phyloP scores from a whole-genome alignment of 2,888 invertebrate genomes.

The Ophion ellenae region DNA sequence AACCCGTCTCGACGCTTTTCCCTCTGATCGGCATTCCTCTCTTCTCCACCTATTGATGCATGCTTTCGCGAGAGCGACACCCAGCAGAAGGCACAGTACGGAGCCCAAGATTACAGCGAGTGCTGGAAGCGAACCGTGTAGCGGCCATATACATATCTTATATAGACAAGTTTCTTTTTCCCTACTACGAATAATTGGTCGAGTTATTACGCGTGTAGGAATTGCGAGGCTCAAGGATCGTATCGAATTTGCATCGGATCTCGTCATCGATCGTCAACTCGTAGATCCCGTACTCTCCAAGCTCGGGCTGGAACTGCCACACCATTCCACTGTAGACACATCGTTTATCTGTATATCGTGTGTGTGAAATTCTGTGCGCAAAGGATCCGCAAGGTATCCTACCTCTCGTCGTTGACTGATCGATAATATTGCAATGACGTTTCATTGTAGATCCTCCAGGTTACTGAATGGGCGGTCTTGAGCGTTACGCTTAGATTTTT shows the following conservation, averaged over 20 bases:
- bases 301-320: conserved; percentile 86
- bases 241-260: conserved; percentile 85
- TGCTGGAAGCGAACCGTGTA: conserved; percentile 69
- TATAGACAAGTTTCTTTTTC: conserved; percentile 24
- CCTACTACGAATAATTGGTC: neutral
- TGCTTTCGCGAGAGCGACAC: conserved; percentile 68
- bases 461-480: conserved; percentile 85
- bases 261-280: conserved; percentile 85
- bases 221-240: conserved; percentile 88
- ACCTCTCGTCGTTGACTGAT: conserved; percentile 80
- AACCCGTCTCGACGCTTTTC: conserved; percentile 75
- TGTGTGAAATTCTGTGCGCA: neutral
- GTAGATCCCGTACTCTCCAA: conserved; percentile 91
- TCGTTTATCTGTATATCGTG: neutral
- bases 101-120: conserved; percentile 73
- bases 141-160: neutral
- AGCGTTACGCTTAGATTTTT: conserved; percentile 83
- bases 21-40: conserved; percentile 41
- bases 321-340: conserved; percentile 84
- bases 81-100: conserved; percentile 69
- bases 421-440: conserved; percentile 84
- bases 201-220: conserved; percentile 87
- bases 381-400: neutral
- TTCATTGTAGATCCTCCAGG: conserved; percentile 86
- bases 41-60: conserved; percentile 48